These are phyloP conservation scores for Aradus depressus DNA, from an alignment of 2,888 invertebrate genomes.

Conservation along the genomic window DNA sequence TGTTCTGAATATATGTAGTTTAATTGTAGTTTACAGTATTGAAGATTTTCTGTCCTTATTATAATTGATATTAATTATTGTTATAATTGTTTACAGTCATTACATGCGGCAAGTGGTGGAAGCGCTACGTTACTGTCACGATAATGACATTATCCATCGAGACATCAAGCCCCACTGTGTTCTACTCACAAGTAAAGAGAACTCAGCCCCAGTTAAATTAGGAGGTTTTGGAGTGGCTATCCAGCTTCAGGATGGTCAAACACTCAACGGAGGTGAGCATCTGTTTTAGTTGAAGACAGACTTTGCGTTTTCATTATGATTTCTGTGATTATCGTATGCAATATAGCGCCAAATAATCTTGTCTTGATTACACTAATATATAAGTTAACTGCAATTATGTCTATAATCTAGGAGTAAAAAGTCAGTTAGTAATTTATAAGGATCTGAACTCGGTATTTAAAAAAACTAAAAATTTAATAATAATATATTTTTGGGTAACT, in stretches of 20 bases:
- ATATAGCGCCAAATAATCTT: neutral
- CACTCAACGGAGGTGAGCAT: slow-evolving; percentile 48
- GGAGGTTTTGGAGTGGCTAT: slow-evolving; percentile 96
- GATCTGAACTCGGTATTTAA: neutral
- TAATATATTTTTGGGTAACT: no score
- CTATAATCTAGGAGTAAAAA: neutral
- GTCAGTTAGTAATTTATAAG: neutral
- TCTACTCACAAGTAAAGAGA: slow-evolving; percentile 87
- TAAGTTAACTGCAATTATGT: neutral
- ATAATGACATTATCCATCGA: slow-evolving; percentile 93
- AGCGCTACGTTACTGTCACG: slow-evolving; percentile 94
- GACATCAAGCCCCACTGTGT: slow-evolving; percentile 97
- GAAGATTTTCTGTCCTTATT: no score
- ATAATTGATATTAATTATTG: no score
- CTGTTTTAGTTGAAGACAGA: slow-evolving; percentile 5
- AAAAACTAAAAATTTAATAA: no score
- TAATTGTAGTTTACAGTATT: no score
- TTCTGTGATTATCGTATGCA: neutral
- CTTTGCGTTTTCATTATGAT: slow-evolving; percentile 3
- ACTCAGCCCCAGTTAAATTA: slow-evolving; percentile 95
- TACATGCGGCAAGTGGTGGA: slow-evolving; percentile 98
- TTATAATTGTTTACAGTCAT: slow-evolving; percentile 67
- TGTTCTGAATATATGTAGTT: no score
- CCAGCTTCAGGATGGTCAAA: slow-evolving; percentile 70
- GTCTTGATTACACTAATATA: neutral